Conservation (phyloP, 2,797 vertebrate genomes). For the Gambelia wislizenii region DNA sequence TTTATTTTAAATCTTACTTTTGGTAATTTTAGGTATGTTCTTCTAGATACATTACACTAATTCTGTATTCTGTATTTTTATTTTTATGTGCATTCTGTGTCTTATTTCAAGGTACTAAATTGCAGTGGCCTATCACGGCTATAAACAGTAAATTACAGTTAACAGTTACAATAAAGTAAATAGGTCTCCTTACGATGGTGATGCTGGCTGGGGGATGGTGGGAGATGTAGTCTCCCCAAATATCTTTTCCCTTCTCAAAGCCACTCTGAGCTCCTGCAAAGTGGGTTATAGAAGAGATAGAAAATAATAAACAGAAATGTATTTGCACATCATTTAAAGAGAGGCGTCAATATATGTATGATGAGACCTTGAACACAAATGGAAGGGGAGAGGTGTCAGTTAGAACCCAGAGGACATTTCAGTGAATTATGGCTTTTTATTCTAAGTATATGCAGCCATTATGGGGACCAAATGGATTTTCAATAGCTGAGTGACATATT, state of each 20-base stretch:
- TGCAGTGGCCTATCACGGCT: too few species aligned
- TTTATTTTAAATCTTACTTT: too few species aligned
- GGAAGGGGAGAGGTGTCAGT: background rate
- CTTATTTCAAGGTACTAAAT: too few species aligned
- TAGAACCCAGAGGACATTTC: background rate
- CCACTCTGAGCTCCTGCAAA: background rate
- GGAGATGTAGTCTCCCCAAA: background rate
- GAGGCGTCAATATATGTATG: background rate
- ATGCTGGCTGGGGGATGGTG: too few species aligned
- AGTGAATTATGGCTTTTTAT: background rate
- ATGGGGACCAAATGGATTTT: background rate
- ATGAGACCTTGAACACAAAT: background rate
- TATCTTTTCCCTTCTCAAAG: background rate
- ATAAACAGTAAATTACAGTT: too few species aligned
- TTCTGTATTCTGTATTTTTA: too few species aligned
- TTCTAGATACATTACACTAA: too few species aligned
- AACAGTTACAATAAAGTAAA: too few species aligned
- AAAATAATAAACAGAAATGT: background rate
- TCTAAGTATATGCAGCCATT: background rate
- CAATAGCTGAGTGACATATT: background rate
- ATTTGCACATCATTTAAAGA: conserved; percentile 4
- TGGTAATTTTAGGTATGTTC: too few species aligned
- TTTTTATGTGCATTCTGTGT: too few species aligned
- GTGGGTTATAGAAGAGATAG: background rate
- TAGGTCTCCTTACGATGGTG: too few species aligned